phyloP scores from a whole-genome alignment of 2,888 invertebrate species.

The Taenaris catops region DNA sequence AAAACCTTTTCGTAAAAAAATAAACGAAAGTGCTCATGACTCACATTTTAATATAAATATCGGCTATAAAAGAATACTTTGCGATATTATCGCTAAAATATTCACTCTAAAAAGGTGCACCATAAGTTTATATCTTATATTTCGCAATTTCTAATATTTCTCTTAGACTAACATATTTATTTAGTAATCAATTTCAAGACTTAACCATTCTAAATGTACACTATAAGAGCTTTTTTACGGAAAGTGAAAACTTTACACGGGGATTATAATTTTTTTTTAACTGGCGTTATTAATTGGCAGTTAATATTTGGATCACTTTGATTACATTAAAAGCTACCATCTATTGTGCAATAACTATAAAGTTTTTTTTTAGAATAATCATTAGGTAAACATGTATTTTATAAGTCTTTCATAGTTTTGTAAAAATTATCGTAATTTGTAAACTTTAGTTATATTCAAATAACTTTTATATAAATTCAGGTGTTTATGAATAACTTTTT shows the following conservation, averaged over 20 bases:
- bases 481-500: not conserved
- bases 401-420: constrained; percentile 8
- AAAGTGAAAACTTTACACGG: constrained; percentile 29
- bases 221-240: constrained; percentile 32
- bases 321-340: constrained; percentile 19
- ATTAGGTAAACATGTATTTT: constrained; percentile 11
- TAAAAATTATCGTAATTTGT: constrained; percentile 7
- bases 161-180: constrained; percentile 41
- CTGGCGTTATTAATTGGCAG: constrained; percentile 31
- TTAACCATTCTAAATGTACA: constrained; percentile 48
- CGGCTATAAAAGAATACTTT: constrained; percentile 40
- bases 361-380: constrained; percentile 9
- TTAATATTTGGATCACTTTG: constrained; percentile 21
- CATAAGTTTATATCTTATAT: constrained; percentile 56
- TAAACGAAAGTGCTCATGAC: constrained; percentile 35
- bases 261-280: constrained; percentile 26
- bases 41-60: constrained; percentile 36
- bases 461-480: constrained; percentile 7
- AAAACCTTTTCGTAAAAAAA: constrained; percentile 49
- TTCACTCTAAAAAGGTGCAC: constrained; percentile 67
- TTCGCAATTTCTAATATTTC: constrained; percentile 41
- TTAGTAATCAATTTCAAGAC: constrained; percentile 43
- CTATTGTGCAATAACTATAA: constrained; percentile 12
- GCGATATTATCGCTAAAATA: constrained; percentile 40
- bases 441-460: constrained; percentile 4